Base-by-base conservation (phyloP, 2,888 invertebrate genomes). In the Lasioglossum leucozonium region DNA sequence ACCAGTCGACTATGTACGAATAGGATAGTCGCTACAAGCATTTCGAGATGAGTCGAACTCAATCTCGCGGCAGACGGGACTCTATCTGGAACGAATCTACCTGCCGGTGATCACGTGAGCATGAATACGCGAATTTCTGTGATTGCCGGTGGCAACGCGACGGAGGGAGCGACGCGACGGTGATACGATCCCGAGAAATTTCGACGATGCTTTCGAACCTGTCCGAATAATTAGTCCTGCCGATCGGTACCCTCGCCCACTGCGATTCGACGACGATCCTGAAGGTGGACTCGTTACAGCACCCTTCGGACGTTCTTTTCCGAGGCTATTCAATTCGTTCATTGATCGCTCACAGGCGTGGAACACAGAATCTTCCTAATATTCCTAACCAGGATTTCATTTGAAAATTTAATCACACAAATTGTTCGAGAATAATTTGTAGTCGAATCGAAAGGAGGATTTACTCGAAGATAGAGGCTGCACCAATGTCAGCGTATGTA, bases 11-110 rank as follows among this genome's bases (percentile, higher is more conserved):
- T 92, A 93, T 91, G 91, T 93, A 91, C 90, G 92, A 94, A 94
- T 92, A 91, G 92, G 90, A 93, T 93, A 92, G 91, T 92, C 92
- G 91, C 90, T 92, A 92, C 92, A 92, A 93, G 92, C 93, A 93
- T 93, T 93, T 94, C 93, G 91, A 92, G 94, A 94, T 93, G 93
- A 94, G 92, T 94, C 94, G 92, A 94, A 93, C 93, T 94, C 93
- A 93, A 93, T 94, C 93, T 92, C 91, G 89, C 88, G 90, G 85
- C 89, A 89, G 86, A 90, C 91, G 82, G 71, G 74, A 72, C 84
- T 87, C 83, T 84, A 88, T 89, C 87, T 87, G 76, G 85, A 89
- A 88, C 88, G 91, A 88, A 91, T 90, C 87, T 84, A 84, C 84
- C 87, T 88, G 83, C 78, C 84, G 85, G 82, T 89, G 88, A 88